Evolutionary conservation across 2,888 invertebrate genomes (phyloP), one percentile per base, ranked within the genome.

Genomic region (Trachelus troglodyta): DNA sequence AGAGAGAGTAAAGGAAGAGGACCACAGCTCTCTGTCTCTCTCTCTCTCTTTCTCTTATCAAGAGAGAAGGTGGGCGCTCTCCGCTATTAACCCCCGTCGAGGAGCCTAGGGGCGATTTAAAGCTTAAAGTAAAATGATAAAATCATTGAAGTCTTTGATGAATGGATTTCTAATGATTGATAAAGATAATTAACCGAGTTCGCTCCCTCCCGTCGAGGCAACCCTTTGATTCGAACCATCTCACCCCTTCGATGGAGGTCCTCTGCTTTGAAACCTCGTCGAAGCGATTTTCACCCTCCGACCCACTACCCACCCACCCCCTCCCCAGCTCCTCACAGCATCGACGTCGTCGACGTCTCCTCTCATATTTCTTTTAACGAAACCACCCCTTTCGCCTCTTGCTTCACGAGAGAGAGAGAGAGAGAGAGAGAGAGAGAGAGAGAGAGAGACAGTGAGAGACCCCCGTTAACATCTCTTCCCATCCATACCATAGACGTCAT

Each of bases 161-260:
- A 83, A 87, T 84, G 84, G 87, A 87, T 88, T 85, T 78, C 85
- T 87, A 87, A 90, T 88, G 86, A 89, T 89, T 88, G 88, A 88
- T 87, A 86, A 85, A 86, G 87, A 89, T 89, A 89, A 89, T 89
- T 89, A 89, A 87, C 84, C 86, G 85, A 80, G 79, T 79, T 78
- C 78, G 69, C 75, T 75, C 75, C 73, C 79, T 74, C 76, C 74
- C 77, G 73, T 34, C 34, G 75, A 69, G 71, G 74, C 79, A 79
- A 77, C 76, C 79, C 79, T 79, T 79, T 79, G 79, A 79, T 79
- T 76, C 74, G 79, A 76, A 75, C 76, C 69, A 71, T 73, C 73
- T 69, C 76, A 75, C 79, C 80, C 77, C 78, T 74, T 77, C 73
- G 77, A 76, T 35, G 37, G 23, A 56, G 74, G 81, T 79, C 76